Conservation (phyloP, 2,113 vertebrate genomes). For the Bothrops jararaca region DNA sequence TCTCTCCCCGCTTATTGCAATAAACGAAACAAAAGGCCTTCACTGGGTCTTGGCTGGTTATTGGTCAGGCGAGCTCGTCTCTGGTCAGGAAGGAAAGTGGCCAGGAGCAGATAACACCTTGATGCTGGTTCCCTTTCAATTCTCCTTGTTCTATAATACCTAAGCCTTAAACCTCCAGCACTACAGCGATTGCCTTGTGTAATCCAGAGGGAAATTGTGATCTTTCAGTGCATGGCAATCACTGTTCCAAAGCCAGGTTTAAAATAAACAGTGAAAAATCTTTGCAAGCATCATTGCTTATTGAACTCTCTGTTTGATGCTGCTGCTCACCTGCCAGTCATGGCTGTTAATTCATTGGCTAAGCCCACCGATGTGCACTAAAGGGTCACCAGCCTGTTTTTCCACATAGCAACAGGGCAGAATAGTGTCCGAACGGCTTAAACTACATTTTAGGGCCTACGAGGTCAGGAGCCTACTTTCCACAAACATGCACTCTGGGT, state of each 20-base stretch:
- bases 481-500: not conserved
- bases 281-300: not conserved
- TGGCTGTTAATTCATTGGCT: not conserved
- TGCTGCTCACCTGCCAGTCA: not conserved
- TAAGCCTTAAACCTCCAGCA: not conserved
- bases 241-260: not conserved
- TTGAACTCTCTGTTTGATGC: not conserved
- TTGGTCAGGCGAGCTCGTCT: no score
- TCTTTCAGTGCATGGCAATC: not conserved
- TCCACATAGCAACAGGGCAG: not conserved
- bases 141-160: not conserved
- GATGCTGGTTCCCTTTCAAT: not conserved
- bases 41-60: no score
- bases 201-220: not conserved
- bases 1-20: no score
- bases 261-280: not conserved
- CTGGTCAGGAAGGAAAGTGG: no score
- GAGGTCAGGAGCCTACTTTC: not conserved
- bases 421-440: not conserved
- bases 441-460: not conserved
- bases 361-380: not conserved
- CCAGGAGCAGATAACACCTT: not conserved
- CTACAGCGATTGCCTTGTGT: not conserved
- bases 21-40: no score
- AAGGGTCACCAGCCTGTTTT: not conserved